phyloP scores from a whole-genome alignment of 1,140 invertebrate species.

The Goniozus legneri region DNA sequence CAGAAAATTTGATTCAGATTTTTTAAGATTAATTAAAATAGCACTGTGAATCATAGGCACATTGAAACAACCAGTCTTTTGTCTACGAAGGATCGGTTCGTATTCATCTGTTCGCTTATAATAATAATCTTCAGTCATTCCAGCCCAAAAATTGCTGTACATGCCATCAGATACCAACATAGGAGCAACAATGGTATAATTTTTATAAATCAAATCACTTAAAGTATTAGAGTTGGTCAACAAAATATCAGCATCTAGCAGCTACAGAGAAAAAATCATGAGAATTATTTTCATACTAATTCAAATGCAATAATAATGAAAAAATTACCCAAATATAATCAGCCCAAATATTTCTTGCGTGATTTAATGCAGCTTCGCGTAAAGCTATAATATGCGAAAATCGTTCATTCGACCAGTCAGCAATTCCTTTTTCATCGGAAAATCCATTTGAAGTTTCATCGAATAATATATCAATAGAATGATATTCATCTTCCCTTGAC shows the following conservation, averaged over 20 bases:
- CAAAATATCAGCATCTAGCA: slow-evolving; percentile 87
- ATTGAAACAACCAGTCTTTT: slow-evolving; percentile 71
- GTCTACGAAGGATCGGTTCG: slow-evolving; percentile 71
- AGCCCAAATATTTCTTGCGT: slow-evolving; percentile 74
- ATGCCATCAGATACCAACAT: slow-evolving; percentile 81
- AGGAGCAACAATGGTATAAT: slow-evolving; percentile 70
- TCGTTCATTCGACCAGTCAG: slow-evolving; percentile 73
- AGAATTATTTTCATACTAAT: slow-evolving; percentile 13
- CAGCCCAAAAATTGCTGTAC: slow-evolving; percentile 97
- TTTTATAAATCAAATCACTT: slow-evolving; percentile 64
- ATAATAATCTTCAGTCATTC: slow-evolving; percentile 84
- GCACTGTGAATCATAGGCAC: slow-evolving; percentile 94
- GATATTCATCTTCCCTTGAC: slow-evolving; percentile 64
- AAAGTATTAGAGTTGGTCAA: slow-evolving; percentile 72
- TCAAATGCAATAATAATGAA: slow-evolving; percentile 7
- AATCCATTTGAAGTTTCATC: slow-evolving; percentile 55
- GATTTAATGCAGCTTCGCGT: slow-evolving; percentile 73
- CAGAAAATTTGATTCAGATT: slow-evolving; percentile 61
- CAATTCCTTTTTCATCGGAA: slow-evolving; percentile 63
- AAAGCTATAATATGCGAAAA: slow-evolving; percentile 80
- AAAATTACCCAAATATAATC: slow-evolving; percentile 76
- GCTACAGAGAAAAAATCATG: slow-evolving; percentile 59
- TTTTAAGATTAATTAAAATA: slow-evolving; percentile 77
- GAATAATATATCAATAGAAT: slow-evolving; percentile 65
- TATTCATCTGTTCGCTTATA: slow-evolving; percentile 87